Percentiles rank a stretch among this genome's conserved stretches.
Evolutionary conservation across 2,888 invertebrate species (phyloP).

Genomic region (Plebejus argus): DNA sequence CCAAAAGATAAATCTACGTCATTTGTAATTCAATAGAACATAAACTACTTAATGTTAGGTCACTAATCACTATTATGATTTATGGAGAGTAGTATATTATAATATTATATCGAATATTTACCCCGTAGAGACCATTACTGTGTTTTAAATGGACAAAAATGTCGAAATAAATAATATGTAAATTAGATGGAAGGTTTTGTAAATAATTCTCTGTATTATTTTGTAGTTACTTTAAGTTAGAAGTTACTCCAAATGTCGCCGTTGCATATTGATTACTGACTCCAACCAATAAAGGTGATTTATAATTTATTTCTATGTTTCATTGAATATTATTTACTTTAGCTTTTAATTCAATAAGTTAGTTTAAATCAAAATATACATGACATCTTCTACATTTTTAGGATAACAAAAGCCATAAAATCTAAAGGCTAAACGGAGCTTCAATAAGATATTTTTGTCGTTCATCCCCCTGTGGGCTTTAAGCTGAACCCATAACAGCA

Average conservation of each 20-base stretch:
- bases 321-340: conserved; percentile 36
- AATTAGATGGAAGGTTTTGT: conserved; percentile 12
- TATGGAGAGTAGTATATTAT: not conserved
- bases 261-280: conserved; percentile 61
- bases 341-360: not conserved
- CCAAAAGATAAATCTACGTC: not conserved
- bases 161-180: not conserved
- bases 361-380: not conserved
- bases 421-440: no score
- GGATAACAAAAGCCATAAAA: no score
- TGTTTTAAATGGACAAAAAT: conserved; percentile 11
- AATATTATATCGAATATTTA: not conserved
- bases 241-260: conserved; percentile 44
- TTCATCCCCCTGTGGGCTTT: no score
- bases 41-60: not conserved
- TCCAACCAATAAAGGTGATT: conserved; percentile 70
- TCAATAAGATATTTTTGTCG: no score
- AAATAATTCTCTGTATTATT: conserved; percentile 26
- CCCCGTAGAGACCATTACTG: not conserved
- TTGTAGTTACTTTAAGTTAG: conserved; percentile 24
- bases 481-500: no score
- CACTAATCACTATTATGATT: no score
- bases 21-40: not conserved
- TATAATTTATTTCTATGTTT: conserved; percentile 50
- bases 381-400: no score